These are phyloP conservation scores for Lucifuga dentata DNA, from an alignment of 2,113 vertebrate species.

Conservation along the genomic window DNA sequence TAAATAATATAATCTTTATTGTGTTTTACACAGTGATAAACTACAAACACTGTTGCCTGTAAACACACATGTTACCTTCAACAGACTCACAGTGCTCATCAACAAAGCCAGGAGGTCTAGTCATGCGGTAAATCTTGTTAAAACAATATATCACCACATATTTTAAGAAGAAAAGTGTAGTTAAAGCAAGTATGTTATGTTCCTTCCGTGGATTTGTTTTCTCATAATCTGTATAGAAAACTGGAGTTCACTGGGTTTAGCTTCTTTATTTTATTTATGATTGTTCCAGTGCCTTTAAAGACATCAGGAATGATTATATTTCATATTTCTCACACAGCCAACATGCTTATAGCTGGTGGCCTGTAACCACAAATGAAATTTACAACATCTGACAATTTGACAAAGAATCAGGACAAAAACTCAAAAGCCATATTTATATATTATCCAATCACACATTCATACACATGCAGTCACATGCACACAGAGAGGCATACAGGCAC, in stretches of 20 bases:
- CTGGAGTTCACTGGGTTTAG: conserved; percentile 4
- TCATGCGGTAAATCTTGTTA: conserved; percentile 1
- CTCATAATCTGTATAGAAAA: conserved; percentile 9
- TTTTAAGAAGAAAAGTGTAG: conserved; percentile 1
- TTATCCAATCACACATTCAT: conserved; percentile 32
- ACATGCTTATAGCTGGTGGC: conserved; percentile 56
- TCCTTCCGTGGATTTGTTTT: conserved; percentile 1
- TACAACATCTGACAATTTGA: conserved; percentile 29
- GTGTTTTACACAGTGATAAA: conserved; percentile 70
- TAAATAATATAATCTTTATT: conserved; percentile 69
- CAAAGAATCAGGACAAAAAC: conserved; percentile 21
- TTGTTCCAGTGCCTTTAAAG: not conserved
- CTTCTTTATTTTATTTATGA: conserved; percentile 1
- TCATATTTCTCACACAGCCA: conserved; percentile 33
- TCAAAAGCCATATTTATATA: not conserved
- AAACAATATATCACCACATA: not conserved
- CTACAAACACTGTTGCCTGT: conserved; percentile 64
- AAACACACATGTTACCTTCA: conserved; percentile 48
- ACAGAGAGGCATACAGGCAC: conserved; percentile 41
- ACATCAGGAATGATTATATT: not conserved
- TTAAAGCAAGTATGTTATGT: not conserved
- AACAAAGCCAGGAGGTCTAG: conserved; percentile 33
- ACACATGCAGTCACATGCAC: conserved; percentile 65
- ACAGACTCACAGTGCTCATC: conserved; percentile 33
- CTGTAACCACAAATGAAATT: conserved; percentile 26